Evolutionary conservation across 1,140 invertebrate species (phyloP).

Genomic region (Zaprionus africanus): DNA sequence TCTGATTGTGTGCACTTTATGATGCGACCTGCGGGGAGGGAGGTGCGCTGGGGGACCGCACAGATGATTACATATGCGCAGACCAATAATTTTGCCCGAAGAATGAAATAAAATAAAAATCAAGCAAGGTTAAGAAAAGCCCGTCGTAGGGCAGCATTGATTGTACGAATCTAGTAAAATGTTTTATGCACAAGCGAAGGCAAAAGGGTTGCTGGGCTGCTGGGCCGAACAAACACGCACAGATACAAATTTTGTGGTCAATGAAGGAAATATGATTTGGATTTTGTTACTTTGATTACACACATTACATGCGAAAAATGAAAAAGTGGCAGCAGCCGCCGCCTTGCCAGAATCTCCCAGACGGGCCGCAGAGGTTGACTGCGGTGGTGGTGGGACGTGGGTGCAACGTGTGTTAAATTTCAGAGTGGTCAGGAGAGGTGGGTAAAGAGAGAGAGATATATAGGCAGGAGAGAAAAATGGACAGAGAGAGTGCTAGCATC

Average conservation of each 20-base stretch:
- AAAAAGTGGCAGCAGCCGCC: slow-evolving; percentile 64
- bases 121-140: slow-evolving; percentile 77
- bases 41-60: slow-evolving; percentile 43
- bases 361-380: slow-evolving; percentile 54
- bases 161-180: slow-evolving; percentile 80
- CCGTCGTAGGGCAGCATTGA: slow-evolving; percentile 64
- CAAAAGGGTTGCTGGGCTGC: slow-evolving; percentile 57
- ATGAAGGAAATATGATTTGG: slow-evolving; percentile 83
- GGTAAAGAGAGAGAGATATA: background rate
- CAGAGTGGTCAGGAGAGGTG: slow-evolving; percentile 30
- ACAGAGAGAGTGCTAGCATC: slow-evolving; percentile 16
- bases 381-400: slow-evolving; percentile 19
- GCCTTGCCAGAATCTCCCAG: slow-evolving; percentile 37
- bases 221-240: slow-evolving; percentile 28
- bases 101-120: slow-evolving; percentile 45
- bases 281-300: slow-evolving; percentile 83
- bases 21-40: slow-evolving; percentile 49
- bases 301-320: slow-evolving; percentile 82
- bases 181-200: slow-evolving; percentile 67
- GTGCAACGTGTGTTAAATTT: slow-evolving; percentile 77
- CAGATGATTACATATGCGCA: slow-evolving; percentile 80
- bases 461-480: background rate
- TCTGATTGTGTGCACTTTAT: slow-evolving; percentile 81
- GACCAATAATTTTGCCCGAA: slow-evolving; percentile 73
- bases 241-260: slow-evolving; percentile 74